Evolutionary conservation across 2,113 vertebrate species (phyloP).

Genomic region (Osmerus eperlanus): DNA sequence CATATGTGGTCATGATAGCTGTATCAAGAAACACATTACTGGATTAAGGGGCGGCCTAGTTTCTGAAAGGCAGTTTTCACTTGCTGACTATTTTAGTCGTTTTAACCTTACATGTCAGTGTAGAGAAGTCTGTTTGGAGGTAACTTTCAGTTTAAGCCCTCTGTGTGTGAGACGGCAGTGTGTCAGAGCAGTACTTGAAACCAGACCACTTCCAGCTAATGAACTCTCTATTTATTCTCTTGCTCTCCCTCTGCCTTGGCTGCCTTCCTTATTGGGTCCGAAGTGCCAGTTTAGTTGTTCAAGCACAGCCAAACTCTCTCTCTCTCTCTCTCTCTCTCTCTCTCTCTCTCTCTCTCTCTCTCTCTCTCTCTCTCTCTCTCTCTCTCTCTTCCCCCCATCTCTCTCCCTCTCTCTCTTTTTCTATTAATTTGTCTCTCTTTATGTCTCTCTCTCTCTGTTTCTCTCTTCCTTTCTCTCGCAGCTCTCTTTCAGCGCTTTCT

Average conservation of each 20-base stretch:
- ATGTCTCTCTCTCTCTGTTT: neutral
- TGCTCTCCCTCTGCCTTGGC: constrained; percentile 11
- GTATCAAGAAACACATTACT: no score
- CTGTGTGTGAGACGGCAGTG: neutral
- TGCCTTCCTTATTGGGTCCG: constrained; percentile 45
- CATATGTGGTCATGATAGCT: no score
- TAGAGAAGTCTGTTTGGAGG: no score
- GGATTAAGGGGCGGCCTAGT: no score
- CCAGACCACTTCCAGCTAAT: neutral
- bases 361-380: constrained; percentile 14
- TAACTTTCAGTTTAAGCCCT: no score
- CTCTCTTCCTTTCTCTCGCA: neutral
- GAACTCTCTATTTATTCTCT: neutral
- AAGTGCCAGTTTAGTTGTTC: constrained; percentile 27
- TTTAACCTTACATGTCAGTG: no score
- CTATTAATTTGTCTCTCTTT: neutral
- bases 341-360: constrained; percentile 21
- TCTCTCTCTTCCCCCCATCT: neutral
- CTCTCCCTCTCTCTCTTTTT: neutral
- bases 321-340: neutral
- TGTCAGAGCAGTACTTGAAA: neutral
- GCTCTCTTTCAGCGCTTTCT: neutral
- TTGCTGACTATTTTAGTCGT: no score
- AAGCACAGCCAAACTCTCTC: constrained; percentile 7
- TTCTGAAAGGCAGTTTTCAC: no score